phyloP scores from a whole-genome alignment of 2,113 vertebrate species.

The Spizaetus ornatus region DNA sequence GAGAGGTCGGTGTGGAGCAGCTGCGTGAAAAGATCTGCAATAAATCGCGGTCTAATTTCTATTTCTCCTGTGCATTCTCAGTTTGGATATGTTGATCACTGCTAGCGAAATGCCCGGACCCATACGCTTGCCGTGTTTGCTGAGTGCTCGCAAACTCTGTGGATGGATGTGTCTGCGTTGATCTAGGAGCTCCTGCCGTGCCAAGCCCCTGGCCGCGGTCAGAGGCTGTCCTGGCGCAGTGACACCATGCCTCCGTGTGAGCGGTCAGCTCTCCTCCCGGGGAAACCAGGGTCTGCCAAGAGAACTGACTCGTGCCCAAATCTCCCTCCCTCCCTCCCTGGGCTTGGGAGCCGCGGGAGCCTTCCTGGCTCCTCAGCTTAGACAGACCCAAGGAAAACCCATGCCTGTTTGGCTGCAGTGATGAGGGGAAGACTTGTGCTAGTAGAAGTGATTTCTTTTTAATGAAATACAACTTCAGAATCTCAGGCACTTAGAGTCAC shows the following conservation, averaged over 20 bases:
- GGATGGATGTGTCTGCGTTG: neutral
- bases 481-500: neutral
- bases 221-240: neutral
- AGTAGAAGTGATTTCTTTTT: neutral
- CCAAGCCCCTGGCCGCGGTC: neutral
- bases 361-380: neutral
- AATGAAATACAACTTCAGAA: neutral
- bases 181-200: neutral
- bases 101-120: neutral
- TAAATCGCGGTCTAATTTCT: neutral
- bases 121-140: neutral
- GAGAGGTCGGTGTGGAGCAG: neutral
- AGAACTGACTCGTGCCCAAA: neutral
- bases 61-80: neutral
- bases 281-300: neutral
- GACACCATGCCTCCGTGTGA: rapidly evolving
- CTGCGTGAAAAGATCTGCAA: neutral
- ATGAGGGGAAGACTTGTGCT: neutral
- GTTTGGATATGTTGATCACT: neutral
- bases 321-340: neutral
- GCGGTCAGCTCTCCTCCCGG: neutral
- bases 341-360: neutral
- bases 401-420: neutral
- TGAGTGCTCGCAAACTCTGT: neutral
- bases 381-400: neutral